Base-by-base conservation (phyloP, 2,113 vertebrate genomes). In the Coregonus clupeaformis region DNA sequence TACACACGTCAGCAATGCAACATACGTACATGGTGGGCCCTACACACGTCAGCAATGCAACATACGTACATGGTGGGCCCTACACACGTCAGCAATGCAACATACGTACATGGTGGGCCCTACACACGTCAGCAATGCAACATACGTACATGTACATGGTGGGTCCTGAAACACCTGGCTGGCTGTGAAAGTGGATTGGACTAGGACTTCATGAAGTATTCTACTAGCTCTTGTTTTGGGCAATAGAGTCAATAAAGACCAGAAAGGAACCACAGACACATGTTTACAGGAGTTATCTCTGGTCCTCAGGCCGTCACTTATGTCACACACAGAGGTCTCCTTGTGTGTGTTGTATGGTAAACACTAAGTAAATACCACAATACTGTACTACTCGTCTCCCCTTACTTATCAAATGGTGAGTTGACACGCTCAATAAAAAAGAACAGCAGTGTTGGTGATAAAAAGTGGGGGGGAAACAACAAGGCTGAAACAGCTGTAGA, bases 401-500 rank as follows among this genome's bases (percentile, higher is more conserved):
- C 13, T 57, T 18, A 36, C 60, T 62, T 42, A 42, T 42, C 36
- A 42, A 42, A 11, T 2, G 36, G 36, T 42, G 36, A 42, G 52
- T 80, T 65, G 72, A 68, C 72, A 66, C 62, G 18, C 45, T 55
- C 9, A 20, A 49, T 59, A 29, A 72, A 68, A 77, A 74, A 82
- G 74, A 85, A 68, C 80, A 64, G 70, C 4, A 27, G 60, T 9
- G 30, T 57, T 62, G 78, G 9, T 18, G 16, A 18, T 52, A 52
- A 52, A 52, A 52, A 52, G 16, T 5, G 30, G 70, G 80, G 81
- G 79, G 80, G 84, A 90, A 42, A 69, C 66, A 90, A 84, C 62
- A 72, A 42, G 29, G 63, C 16, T 49, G 29, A 70, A 68, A 68
- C 67, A 68, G 67, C 67, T 68, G 67, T 68, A 47, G 67, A 68